Evolutionary conservation across 2,113 vertebrate genomes (phyloP), one percentile per base, ranked within the genome.

Genomic region (Sclerurus mexicanus): DNA sequence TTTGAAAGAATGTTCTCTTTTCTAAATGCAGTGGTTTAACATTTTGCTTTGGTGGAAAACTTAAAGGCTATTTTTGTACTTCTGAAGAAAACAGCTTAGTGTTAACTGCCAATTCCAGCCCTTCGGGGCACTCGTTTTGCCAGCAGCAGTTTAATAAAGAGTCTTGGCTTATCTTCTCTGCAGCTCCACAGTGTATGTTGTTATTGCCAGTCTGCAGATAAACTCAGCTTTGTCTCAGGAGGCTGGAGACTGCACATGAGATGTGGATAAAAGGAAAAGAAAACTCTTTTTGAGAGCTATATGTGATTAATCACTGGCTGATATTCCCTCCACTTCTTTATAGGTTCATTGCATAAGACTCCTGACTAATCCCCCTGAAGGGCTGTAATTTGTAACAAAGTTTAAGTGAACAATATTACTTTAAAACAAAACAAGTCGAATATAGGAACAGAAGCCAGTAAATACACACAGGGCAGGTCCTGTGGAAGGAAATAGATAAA

Each of bases 301-400:
- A 63, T 92, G 84, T 94, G 90, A 93, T 97, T 96, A 97, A 95
- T 97, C 86, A 90, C 79, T 56, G 66, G 17, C 31, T 94, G 58
- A 94, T 95, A 78, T 31, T 96, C 20, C 16, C 30, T 89, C 39
- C 22, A 73, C 28, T 93, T 77, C 68, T 73, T 95, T 93, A 68
- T 33, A 75, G 18, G n/a, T 74, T 96, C 97, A 72, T 90, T 97
- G 82, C 58, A 63, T 72, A 94, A 93, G 13, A 58, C 21, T 94
- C 33, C 40, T 74, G 56, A 83, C 79, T 86, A 88, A 85, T 91
- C 67, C 20, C 93, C 79, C n/a, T 39, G 56, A 90, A 91, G 83
- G 53, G 74, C 53, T 85, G 56, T 87, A 83, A 95, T 97, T 96
- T 93, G 63, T 84, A 95, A 95, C 33, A 18, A 90, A 97, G 83